A percentile compares a stretch with the other conserved stretches of the same genome.
phyloP scores from a whole-genome alignment of 1,140 invertebrate genomes.

The Papilio helenus region DNA sequence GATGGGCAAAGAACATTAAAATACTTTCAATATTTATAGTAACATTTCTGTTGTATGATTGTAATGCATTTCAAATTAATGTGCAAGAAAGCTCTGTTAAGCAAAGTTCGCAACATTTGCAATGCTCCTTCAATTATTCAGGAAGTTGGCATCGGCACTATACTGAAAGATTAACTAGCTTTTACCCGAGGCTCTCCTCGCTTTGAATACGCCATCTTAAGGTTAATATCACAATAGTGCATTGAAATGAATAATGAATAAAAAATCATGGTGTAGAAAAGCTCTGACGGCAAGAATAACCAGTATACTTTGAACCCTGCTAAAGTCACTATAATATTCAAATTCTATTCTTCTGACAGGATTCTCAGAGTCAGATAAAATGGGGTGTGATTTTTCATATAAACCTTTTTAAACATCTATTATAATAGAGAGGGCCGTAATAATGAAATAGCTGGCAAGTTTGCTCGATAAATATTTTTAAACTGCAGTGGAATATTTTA shows the following conservation, averaged over 20 bases:
- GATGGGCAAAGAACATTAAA: too few relatives aligned
- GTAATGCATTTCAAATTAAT: background rate
- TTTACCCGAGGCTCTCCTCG: slow-evolving; percentile 16
- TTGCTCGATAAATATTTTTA: slow-evolving; percentile 19
- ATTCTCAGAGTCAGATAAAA: slow-evolving; percentile 8
- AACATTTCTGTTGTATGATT: too few relatives aligned
- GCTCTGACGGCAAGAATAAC: slow-evolving; percentile 12
- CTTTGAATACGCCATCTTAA: slow-evolving; percentile 33
- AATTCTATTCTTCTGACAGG: slow-evolving; percentile 13
- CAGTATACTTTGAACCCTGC: slow-evolving; percentile 26
- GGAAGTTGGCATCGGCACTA: slow-evolving; percentile 24
- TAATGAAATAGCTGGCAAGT: slow-evolving; percentile 25
- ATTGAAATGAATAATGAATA: slow-evolving; percentile 38
- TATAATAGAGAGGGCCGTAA: slow-evolving; percentile 3
- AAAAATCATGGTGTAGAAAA: slow-evolving; percentile 28
- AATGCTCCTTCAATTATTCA: slow-evolving; percentile 16
- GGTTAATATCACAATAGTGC: slow-evolving; percentile 34
- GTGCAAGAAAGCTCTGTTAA: background rate
- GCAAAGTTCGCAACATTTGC: background rate
- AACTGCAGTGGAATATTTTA: slow-evolving; percentile 18
- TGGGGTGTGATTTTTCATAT: slow-evolving; percentile 21
- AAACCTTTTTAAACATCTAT: slow-evolving; percentile 11
- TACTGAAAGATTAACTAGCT: slow-evolving; percentile 36
- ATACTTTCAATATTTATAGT: too few relatives aligned
- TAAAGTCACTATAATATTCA: background rate